Conservation (phyloP, 2,113 vertebrate genomes). For the Psilopogon haemacephalus region DNA sequence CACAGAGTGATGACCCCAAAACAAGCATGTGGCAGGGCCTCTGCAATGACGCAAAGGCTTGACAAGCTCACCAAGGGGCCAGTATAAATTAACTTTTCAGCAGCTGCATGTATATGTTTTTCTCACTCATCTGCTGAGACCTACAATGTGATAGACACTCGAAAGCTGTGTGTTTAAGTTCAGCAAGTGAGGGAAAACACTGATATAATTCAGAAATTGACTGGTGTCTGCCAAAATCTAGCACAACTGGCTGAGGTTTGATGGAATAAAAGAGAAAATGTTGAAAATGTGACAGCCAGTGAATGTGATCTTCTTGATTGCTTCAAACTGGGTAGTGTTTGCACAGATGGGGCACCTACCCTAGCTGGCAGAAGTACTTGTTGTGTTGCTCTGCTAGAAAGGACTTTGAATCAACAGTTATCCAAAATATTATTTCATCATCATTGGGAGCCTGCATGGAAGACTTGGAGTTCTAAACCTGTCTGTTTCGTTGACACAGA, state of each 20-base stretch:
- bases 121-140: background rate
- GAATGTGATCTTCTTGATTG: background rate
- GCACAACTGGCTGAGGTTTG: background rate
- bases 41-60: fast-evolving
- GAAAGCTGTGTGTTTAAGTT: background rate
- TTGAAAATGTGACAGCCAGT: constrained; percentile 30
- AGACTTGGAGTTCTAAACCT: background rate
- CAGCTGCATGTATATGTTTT: background rate
- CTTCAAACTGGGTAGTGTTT: background rate
- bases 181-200: background rate
- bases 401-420: background rate
- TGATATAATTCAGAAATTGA: background rate
- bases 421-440: constrained; percentile 10
- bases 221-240: background rate
- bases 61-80: background rate
- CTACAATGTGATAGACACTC: background rate
- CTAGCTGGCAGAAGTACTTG: background rate
- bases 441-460: background rate
- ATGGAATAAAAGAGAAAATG: background rate
- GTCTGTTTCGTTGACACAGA: background rate
- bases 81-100: background rate
- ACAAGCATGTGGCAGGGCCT: background rate
- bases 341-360: background rate
- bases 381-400: background rate
- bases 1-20: background rate